These are phyloP conservation scores for Gonioctena quinquepunctata DNA, from an alignment of 1,140 invertebrate genomes.

Conservation along the genomic window DNA sequence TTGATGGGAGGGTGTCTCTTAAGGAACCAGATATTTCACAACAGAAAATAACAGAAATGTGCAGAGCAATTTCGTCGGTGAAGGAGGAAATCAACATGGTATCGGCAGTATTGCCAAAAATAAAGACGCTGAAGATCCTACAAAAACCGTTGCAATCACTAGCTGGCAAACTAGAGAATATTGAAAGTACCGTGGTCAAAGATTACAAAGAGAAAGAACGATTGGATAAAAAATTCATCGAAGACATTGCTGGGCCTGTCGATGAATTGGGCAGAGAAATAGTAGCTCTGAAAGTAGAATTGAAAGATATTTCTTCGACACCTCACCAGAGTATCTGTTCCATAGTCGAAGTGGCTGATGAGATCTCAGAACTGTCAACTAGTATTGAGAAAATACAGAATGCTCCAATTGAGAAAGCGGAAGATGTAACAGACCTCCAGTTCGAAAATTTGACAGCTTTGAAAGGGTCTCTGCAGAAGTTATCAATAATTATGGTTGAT, in stretches of 20 bases:
- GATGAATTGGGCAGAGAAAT: background rate
- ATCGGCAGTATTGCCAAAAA: background rate
- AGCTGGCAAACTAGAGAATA: background rate
- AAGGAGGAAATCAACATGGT: conserved; percentile 10
- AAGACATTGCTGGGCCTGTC: background rate
- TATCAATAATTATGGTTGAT: conserved; percentile 24
- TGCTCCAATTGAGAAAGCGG: too few species aligned
- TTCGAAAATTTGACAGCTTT: conserved; percentile 4
- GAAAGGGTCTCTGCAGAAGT: conserved; percentile 18
- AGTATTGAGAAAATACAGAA: too few species aligned
- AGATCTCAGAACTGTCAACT: too few species aligned
- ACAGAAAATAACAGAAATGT: conserved; percentile 6
- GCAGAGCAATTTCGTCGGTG: background rate
- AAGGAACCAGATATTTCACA: conserved; percentile 15
- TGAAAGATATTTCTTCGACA: background rate
- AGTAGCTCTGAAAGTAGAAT: background rate
- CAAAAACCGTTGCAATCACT: background rate
- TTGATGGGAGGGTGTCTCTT: background rate
- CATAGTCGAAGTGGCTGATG: too few species aligned
- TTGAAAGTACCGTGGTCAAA: background rate
- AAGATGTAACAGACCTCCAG: too few species aligned
- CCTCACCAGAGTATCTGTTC: too few species aligned
- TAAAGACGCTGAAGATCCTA: background rate
- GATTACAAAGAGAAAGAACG: background rate
- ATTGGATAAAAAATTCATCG: background rate